Conservation (phyloP, 2,113 vertebrate genomes). For the Nycticebus coucang region DNA sequence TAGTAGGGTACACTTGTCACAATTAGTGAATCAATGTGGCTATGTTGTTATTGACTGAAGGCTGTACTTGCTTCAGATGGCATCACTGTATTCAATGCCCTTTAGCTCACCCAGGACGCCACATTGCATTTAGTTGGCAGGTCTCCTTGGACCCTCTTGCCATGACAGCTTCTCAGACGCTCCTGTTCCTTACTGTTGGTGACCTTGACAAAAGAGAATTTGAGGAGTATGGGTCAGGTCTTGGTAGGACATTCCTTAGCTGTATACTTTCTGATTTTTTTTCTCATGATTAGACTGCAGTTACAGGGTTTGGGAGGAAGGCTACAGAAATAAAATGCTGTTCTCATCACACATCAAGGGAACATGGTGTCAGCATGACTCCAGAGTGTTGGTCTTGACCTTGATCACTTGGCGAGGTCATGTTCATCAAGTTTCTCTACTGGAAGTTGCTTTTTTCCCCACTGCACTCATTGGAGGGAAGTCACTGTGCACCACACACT, state of each 20-base stretch:
- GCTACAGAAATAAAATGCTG: no score
- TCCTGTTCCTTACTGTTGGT: not conserved
- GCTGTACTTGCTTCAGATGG: not conserved
- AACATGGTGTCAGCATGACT: accelerated
- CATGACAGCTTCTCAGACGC: not conserved
- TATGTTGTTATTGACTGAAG: accelerated
- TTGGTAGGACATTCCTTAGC: not conserved
- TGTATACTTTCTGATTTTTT: not conserved
- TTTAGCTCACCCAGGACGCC: accelerated
- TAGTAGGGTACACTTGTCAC: accelerated
- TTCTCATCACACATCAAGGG: not conserved
- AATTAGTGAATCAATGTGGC: accelerated
- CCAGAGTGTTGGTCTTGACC: accelerated
- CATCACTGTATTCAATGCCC: not conserved
- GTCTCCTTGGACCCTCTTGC: not conserved
- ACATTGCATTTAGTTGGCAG: accelerated
- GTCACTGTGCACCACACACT: accelerated
- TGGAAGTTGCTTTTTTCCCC: no score
- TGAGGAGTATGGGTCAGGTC: not conserved
- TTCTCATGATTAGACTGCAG: not conserved
- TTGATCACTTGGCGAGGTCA: accelerated
- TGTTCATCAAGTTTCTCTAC: not conserved
- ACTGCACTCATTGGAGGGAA: not conserved
- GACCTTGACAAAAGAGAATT: not conserved
- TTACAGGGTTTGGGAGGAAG: not conserved